A percentile compares a stretch with the other conserved stretches of the same genome.
phyloP scores from a whole-genome alignment of 2,888 invertebrate species.

The Bombylius major region DNA sequence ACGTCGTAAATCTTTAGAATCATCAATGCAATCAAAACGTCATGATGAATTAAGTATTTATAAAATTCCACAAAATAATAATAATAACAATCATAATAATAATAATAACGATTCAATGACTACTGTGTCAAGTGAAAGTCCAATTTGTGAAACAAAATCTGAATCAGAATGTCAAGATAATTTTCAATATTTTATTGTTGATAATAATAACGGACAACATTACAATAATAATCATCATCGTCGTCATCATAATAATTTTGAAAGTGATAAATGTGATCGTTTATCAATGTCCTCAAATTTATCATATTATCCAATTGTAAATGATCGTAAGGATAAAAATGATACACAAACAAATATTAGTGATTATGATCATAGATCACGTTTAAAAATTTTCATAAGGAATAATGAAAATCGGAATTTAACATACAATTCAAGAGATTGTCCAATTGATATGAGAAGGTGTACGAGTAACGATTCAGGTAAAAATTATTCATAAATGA shows the following conservation, averaged over 20 bases:
- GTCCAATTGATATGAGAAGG: conserved; percentile 34
- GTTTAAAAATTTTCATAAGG: conserved; percentile 16
- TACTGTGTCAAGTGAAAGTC: conserved; percentile 14
- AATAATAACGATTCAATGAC: conserved; percentile 12
- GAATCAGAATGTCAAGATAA: conserved; percentile 11
- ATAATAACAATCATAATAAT: conserved; percentile 5
- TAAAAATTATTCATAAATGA: conserved; percentile 17
- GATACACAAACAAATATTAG: background rate
- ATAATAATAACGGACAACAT: no score
- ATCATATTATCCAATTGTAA: background rate
- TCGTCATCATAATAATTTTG: no score
- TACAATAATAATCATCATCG: conserved; percentile 1
- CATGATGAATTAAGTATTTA: conserved; percentile 13
- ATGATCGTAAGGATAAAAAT: background rate
- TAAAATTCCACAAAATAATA: conserved; percentile 7
- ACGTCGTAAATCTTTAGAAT: conserved; percentile 19
- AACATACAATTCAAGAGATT: conserved; percentile 13
- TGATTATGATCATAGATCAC: conserved; percentile 3
- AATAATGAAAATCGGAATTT: conserved; percentile 26
- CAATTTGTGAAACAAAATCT: conserved; percentile 17
- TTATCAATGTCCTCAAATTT: background rate
- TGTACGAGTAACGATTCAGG: conserved; percentile 35
- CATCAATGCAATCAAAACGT: conserved; percentile 13
- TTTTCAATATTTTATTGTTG: conserved; percentile 3
- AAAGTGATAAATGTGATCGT: background rate